Evolutionary conservation across 1,140 invertebrate species (phyloP).

Genomic region (Bombus confusus): DNA sequence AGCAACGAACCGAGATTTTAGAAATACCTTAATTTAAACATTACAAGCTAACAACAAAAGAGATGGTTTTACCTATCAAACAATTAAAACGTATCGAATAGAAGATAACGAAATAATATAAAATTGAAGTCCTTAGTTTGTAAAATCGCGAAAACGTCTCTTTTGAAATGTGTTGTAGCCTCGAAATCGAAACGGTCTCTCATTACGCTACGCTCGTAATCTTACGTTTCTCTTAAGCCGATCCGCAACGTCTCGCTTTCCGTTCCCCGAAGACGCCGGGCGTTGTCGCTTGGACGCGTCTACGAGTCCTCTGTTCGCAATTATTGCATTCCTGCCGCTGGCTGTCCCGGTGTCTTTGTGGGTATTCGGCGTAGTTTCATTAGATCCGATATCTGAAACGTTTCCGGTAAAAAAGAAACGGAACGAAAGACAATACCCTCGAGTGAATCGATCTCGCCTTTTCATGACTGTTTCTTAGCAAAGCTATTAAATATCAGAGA

Average conservation of each 20-base stretch:
- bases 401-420: constrained; percentile 19
- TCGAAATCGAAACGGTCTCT: background rate
- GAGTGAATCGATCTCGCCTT: background rate
- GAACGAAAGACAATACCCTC: background rate
- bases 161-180: background rate
- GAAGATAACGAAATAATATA: background rate
- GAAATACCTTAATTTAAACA: background rate
- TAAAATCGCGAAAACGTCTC: background rate
- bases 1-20: too few species aligned
- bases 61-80: too few species aligned
- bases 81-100: background rate
- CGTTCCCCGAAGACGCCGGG: constrained; percentile 33
- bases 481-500: background rate
- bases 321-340: constrained; percentile 67
- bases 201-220: constrained; percentile 1
- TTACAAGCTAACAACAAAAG: background rate
- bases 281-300: constrained; percentile 40
- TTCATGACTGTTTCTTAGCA: background rate
- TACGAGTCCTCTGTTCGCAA: constrained; percentile 53
- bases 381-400: constrained; percentile 58
- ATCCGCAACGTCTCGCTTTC: constrained; percentile 31
- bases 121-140: background rate
- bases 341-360: constrained; percentile 40
- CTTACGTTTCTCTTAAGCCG: constrained; percentile 40
- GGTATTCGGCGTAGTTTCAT: constrained; percentile 50